Conservation (phyloP, 2,113 vertebrate genomes). For the Anser cygnoides region DNA sequence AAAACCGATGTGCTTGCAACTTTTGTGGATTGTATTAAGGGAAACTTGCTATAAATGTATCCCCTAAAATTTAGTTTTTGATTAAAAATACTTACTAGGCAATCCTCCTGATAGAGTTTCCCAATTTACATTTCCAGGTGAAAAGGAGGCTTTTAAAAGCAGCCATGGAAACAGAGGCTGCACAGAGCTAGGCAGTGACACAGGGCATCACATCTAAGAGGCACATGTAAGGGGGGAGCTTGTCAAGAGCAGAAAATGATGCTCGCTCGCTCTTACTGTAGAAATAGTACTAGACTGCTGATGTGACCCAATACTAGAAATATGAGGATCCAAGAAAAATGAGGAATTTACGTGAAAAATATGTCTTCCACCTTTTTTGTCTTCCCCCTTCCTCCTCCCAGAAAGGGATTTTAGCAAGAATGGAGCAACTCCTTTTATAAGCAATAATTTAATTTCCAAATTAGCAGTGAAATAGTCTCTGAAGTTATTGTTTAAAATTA, state of each 20-base stretch:
- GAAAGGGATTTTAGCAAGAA: neutral
- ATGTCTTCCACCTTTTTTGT: neutral
- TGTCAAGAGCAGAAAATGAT: constrained; percentile 64
- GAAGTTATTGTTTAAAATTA: neutral
- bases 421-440: neutral
- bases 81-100: constrained; percentile 64
- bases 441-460: neutral
- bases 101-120: constrained; percentile 46
- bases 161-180: constrained; percentile 69
- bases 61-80: constrained; percentile 52
- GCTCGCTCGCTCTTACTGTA: neutral
- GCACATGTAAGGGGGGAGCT: constrained; percentile 59
- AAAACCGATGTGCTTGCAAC: constrained; percentile 49
- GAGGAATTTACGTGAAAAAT: neutral
- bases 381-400: neutral
- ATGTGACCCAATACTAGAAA: constrained; percentile 28
- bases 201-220: constrained; percentile 66
- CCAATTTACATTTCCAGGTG: constrained; percentile 68
- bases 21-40: constrained; percentile 17
- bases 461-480: neutral
- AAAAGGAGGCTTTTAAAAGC: constrained; percentile 63
- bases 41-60: constrained; percentile 2
- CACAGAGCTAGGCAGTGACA: constrained; percentile 56
- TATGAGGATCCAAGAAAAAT: constrained; percentile 19
- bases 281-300: constrained; percentile 27